Evolutionary conservation across 2,888 invertebrate genomes (phyloP), one percentile per base, ranked within the genome.

Genomic region (Drosophila seclusa): DNA sequence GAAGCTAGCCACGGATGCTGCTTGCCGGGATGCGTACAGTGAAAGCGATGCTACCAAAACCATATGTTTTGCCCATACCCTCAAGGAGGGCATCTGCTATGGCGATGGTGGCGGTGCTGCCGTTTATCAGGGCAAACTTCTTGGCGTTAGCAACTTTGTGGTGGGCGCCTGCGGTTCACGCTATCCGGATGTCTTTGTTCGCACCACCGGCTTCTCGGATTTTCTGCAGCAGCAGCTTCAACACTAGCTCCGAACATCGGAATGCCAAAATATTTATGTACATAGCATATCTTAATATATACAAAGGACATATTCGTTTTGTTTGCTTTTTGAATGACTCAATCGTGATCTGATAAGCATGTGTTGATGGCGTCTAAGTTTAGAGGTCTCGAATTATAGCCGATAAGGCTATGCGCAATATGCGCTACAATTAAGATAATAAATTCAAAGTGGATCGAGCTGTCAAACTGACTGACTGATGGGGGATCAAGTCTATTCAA

Each of bases 31-130:
- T 64, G 92, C 89, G 2, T 90, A 87, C 64, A 74, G 60, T 4
- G 78, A 32, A 0, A 61, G 76, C 16, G 80, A 90, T 49, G 18
- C 61, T 50, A 54, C 38, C 4, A 82, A 81, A 13, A 80, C 78
- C 27, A 64, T 92, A 36, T 92, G 92, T 57, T 76, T 92, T 60
- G 78, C 80, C 0, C 92, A 92, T 55, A 57, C 34, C 4, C 76
- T 78, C 11, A 83, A 87, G 67, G 80, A 89, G 70, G 92, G 93
- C 63, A 91, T 83, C 48, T 92, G 93, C 71, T 78, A 81, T 36
- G 93, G 92, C 13, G 93, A 92, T 58, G 92, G 91, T 4, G 92
- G 92, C 48, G 87, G 90, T 49, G 87, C 87, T 31, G 91, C 91
- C 13, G 80, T 91, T 31, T 87, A 90, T 57, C 68, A 89, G 2